phyloP scores from a whole-genome alignment of 2,888 invertebrate genomes.

The Acleris sparsana region DNA sequence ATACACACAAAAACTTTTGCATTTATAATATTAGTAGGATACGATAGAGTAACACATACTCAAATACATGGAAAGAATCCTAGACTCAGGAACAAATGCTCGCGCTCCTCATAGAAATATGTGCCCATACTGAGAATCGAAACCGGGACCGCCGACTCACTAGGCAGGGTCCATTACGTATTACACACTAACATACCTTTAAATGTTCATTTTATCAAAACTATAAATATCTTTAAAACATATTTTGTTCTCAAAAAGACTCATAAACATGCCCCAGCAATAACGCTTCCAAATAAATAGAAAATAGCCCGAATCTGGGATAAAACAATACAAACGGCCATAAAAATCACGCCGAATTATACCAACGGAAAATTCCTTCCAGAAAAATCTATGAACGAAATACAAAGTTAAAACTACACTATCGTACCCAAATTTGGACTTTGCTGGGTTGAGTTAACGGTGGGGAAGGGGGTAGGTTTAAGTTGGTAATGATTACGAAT shows the following conservation, averaged over 20 bases:
- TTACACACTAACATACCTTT: no score
- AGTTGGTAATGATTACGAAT: slow-evolving; percentile 37
- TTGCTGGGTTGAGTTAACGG: neutral
- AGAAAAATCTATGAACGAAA: slow-evolving; percentile 33
- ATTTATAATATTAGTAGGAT: no score
- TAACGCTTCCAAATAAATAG: slow-evolving; percentile 25
- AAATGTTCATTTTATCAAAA: no score
- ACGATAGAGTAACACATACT: no score
- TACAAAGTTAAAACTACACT: neutral
- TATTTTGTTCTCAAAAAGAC: neutral
- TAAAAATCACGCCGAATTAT: slow-evolving; percentile 35
- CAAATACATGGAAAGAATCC: no score
- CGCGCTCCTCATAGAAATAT: no score
- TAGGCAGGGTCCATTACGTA: no score
- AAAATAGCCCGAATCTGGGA: slow-evolving; percentile 22
- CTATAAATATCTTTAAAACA: slow-evolving; percentile 2
- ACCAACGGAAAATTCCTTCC: slow-evolving; percentile 25
- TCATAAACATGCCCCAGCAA: slow-evolving; percentile 7
- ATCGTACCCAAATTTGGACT: neutral
- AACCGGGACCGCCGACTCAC: no score
- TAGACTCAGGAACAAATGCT: no score
- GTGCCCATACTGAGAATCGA: no score
- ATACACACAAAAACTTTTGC: no score
- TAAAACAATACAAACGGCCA: slow-evolving; percentile 29
- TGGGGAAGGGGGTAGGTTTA: neutral